Conservation (phyloP, 1,140 invertebrate species). For the Anthonomus grandis region DNA sequence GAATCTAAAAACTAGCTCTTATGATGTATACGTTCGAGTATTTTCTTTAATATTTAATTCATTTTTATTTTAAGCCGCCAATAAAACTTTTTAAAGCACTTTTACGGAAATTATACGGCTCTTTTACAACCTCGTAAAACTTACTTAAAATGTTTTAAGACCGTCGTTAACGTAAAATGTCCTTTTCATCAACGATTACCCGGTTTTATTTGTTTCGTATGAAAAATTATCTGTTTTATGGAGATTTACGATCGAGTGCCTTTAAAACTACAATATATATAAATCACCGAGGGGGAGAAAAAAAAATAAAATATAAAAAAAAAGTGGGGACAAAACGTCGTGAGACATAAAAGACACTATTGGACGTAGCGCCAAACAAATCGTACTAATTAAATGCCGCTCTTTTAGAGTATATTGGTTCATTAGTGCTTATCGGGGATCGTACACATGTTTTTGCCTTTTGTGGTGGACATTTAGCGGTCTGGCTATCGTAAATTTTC, state of each 20-base stretch:
- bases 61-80: conserved; percentile 7
- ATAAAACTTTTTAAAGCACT: conserved; percentile 14
- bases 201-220: conserved; percentile 10
- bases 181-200: conserved; percentile 10
- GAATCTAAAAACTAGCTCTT: too few species aligned
- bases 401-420: conserved; percentile 17
- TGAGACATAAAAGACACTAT: too few species aligned
- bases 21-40: too few species aligned
- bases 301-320: too few species aligned
- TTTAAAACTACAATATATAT: too few species aligned
- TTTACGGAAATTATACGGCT: conserved; percentile 12
- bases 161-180: conserved; percentile 15
- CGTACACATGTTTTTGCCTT: conserved; percentile 14
- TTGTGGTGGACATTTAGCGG: conserved; percentile 1
- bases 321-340: too few species aligned
- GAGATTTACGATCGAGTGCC: too few species aligned
- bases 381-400: conserved; percentile 11
- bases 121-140: conserved; percentile 15
- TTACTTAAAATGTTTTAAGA: conserved; percentile 20
- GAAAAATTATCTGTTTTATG: conserved; percentile 9
- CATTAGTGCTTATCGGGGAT: conserved; percentile 12
- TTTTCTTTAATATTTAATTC: too few species aligned
- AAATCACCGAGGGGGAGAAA: too few species aligned
- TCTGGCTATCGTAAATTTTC: conserved; percentile 5
- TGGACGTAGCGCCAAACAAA: too few species aligned